Conservation (phyloP, 35 echinoderm and acorn worm species). For the Diadema setosum region DNA sequence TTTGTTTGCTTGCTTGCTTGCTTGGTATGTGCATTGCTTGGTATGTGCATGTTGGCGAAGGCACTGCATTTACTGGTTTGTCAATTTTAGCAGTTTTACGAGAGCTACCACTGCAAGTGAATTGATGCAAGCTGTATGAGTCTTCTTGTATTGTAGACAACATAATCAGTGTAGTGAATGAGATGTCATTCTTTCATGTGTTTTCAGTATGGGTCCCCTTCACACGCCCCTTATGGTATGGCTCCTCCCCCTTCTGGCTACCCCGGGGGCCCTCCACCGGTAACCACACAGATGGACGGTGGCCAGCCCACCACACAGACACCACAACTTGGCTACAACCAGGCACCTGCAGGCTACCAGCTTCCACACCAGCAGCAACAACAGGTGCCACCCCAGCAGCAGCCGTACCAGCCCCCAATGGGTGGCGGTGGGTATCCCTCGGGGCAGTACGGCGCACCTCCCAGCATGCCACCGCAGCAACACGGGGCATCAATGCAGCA, state of each 20-base stretch:
- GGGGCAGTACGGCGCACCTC: neutral
- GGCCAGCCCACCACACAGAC: constrained; percentile 53
- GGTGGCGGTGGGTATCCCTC: neutral
- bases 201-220: constrained; percentile 56
- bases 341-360: constrained; percentile 21
- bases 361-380: constrained; percentile 5
- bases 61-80: too few species aligned
- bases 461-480: neutral
- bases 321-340: constrained; percentile 9
- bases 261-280: constrained; percentile 37
- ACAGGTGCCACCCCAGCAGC: constrained; percentile 12
- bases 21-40: too few species aligned
- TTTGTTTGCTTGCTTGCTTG: too few species aligned
- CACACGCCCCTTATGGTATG: constrained; percentile 41
- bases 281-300: constrained; percentile 15
- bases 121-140: too few species aligned
- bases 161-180: neutral
- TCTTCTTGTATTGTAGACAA: neutral
- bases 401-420: constrained; percentile 13
- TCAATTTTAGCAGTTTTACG: too few species aligned
- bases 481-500: neutral
- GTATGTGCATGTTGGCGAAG: too few species aligned
- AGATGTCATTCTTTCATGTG: neutral
- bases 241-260: constrained; percentile 23
- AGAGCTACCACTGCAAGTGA: too few species aligned